Conservation (phyloP, 23 tunicate genomes). For the Styela plicata region DNA sequence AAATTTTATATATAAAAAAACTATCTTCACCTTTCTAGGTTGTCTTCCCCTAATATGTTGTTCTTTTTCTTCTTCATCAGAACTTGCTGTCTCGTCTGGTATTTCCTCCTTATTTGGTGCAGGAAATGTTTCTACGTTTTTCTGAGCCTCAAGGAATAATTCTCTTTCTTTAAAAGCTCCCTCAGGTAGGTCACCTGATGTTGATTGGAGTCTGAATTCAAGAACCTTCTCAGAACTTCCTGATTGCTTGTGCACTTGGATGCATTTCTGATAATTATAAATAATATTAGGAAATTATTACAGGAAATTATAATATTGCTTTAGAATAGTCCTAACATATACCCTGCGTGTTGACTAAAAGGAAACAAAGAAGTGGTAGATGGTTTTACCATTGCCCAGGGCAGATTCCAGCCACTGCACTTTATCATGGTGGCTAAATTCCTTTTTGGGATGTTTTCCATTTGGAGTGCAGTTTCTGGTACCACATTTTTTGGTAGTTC, state of each 20-base stretch:
- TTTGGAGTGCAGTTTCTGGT: too few relatives aligned
- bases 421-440: too few relatives aligned
- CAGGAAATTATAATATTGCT: too few relatives aligned
- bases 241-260: background rate
- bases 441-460: too few relatives aligned
- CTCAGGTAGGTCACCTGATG: background rate
- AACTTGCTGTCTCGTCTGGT: background rate
- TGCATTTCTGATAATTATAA: background rate
- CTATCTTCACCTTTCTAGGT: background rate
- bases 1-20: too few relatives aligned
- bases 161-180: background rate
- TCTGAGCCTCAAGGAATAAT: conserved; percentile 8
- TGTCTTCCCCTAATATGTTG: background rate
- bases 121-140: background rate
- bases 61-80: background rate
- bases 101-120: background rate
- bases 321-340: too few relatives aligned
- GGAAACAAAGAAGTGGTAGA: too few relatives aligned
- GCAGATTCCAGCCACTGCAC: too few relatives aligned
- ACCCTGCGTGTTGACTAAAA: too few relatives aligned
- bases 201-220: conserved; percentile 1
- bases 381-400: too few relatives aligned
- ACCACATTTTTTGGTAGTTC: too few relatives aligned
- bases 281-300: too few relatives aligned
- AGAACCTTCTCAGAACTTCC: background rate